Percentiles rank a stretch among this genome's conserved stretches.
Conservation (phyloP, 2,888 invertebrate species). For the Cantharis flavilabris region DNA sequence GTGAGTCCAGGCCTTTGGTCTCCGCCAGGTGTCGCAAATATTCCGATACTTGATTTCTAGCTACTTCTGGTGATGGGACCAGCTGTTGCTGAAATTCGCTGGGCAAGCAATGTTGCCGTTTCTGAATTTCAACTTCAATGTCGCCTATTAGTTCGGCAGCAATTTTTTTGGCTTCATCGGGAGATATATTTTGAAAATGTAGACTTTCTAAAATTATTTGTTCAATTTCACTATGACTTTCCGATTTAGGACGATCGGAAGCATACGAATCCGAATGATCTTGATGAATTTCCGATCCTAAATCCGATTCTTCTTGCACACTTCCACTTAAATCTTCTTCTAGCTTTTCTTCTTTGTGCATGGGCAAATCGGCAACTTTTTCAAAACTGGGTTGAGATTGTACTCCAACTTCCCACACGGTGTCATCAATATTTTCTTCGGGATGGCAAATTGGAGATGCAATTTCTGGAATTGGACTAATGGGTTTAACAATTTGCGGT, state of each 20-base stretch:
- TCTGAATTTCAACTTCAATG: constrained; percentile 60
- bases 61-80: constrained; percentile 42
- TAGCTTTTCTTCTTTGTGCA: constrained; percentile 40
- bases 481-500: constrained; percentile 8
- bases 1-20: constrained; percentile 55
- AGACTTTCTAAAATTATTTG: constrained; percentile 53
- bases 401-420: constrained; percentile 59
- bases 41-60: constrained; percentile 52
- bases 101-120: constrained; percentile 41
- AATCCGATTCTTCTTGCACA: constrained; percentile 50
- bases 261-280: constrained; percentile 50
- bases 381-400: constrained; percentile 53
- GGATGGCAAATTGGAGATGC: constrained; percentile 52
- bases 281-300: constrained; percentile 53
- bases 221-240: constrained; percentile 54
- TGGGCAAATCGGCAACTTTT: constrained; percentile 47
- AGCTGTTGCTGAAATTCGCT: constrained; percentile 29
- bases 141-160: constrained; percentile 59
- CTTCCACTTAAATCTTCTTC: constrained; percentile 52
- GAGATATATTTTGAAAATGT: constrained; percentile 54
- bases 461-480: constrained; percentile 22
- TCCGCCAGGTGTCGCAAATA: constrained; percentile 55
- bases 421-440: constrained; percentile 58
- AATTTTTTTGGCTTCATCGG: constrained; percentile 58
- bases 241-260: constrained; percentile 51